A percentile compares a stretch with the other conserved stretches of the same genome.
Evolutionary conservation across 2,113 vertebrate genomes (phyloP).

Genomic region (Tenebrosternarchus preto): DNA sequence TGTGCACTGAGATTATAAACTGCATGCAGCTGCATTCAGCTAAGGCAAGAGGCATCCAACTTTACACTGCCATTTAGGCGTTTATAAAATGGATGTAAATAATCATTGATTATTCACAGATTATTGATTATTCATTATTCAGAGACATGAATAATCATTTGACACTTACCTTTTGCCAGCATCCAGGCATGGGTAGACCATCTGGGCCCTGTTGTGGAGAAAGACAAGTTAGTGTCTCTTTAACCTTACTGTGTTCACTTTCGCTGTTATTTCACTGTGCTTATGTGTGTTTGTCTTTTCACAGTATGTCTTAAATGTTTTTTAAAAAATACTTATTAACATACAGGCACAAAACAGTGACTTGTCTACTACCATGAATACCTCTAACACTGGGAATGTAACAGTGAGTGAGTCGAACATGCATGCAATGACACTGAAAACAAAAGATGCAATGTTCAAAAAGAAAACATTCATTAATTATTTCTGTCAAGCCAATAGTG

Average conservation of each 20-base stretch:
- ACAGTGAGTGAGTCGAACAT: neutral
- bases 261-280: neutral
- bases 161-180: constrained; percentile 95
- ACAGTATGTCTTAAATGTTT: neutral
- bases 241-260: too few relatives aligned
- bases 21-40: constrained; percentile 33
- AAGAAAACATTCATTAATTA: neutral
- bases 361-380: neutral
- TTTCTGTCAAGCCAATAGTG: neutral
- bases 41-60: neutral
- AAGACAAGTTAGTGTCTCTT: neutral
- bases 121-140: too few relatives aligned
- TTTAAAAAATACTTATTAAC: neutral
- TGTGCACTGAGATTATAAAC: neutral
- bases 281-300: neutral
- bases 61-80: neutral
- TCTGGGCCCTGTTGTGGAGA: constrained; percentile 85
- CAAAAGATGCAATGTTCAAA: neutral
- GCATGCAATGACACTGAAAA: constrained; percentile 20
- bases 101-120: too few relatives aligned
- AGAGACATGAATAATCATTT: neutral
- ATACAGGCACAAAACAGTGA: neutral
- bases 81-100: neutral
- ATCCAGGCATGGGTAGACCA: constrained; percentile 98
- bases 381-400: neutral